Percentiles rank a stretch among this genome's conserved stretches.
Evolutionary conservation across 1,140 invertebrate species (phyloP).

Genomic region (Diploscapter pachys): DNA sequence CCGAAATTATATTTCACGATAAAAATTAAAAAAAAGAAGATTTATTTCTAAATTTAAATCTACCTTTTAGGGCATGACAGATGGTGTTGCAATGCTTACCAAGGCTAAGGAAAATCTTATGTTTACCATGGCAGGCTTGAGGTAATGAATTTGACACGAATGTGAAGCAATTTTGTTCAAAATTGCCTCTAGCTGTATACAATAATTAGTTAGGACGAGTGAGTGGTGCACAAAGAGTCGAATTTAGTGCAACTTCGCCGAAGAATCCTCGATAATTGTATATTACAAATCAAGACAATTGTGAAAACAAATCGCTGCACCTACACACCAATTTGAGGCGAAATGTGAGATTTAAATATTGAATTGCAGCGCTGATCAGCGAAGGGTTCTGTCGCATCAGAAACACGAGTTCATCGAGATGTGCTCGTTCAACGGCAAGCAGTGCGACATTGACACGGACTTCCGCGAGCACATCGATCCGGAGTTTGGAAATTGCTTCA

Average conservation of each 20-base stretch:
- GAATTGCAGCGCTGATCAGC: constrained; percentile 8
- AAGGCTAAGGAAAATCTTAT: constrained; percentile 36
- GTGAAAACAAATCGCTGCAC: too few relatives aligned
- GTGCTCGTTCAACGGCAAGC: constrained; percentile 39
- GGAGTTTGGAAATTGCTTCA: constrained; percentile 34
- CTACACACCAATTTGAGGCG: too few relatives aligned
- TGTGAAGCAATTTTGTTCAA: too few relatives aligned
- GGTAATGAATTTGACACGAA: too few relatives aligned
- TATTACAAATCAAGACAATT: too few relatives aligned
- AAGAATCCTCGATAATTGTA: too few relatives aligned
- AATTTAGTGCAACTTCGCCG: too few relatives aligned
- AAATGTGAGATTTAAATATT: too few relatives aligned
- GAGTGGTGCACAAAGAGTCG: not conserved
- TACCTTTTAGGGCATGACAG: constrained; percentile 27
- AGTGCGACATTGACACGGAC: constrained; percentile 39
- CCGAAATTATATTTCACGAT: not conserved
- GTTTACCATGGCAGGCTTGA: constrained; percentile 34
- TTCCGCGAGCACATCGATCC: constrained; percentile 35
- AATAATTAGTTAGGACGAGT: not conserved
- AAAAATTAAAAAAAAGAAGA: not conserved
- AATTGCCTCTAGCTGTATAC: not conserved
- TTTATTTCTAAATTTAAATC: not conserved
- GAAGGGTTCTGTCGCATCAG: constrained; percentile 26
- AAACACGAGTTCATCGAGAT: constrained; percentile 39
- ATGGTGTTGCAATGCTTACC: constrained; percentile 27